Conservation (phyloP, 1,140 invertebrate species). For the Potamilus streckersoni region DNA sequence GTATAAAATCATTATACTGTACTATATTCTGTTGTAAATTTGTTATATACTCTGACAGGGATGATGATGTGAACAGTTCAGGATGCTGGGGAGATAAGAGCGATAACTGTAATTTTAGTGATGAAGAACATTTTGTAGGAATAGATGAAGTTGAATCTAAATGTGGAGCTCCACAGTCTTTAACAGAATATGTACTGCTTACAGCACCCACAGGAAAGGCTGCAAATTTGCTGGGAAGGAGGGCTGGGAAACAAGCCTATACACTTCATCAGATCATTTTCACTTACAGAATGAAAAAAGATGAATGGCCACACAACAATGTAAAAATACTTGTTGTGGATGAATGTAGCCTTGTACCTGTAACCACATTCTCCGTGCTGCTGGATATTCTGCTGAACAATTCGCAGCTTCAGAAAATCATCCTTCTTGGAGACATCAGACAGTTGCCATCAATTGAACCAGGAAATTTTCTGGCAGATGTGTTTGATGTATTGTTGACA, state of each 20-base stretch:
- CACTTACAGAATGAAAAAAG: constrained; percentile 42
- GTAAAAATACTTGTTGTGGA: constrained; percentile 58
- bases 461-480: constrained; percentile 60
- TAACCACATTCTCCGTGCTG: constrained; percentile 53
- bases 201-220: constrained; percentile 64
- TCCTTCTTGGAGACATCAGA: constrained; percentile 60
- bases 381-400: constrained; percentile 49
- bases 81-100: background rate
- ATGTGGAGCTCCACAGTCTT: background rate
- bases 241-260: constrained; percentile 45
- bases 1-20: too few species aligned
- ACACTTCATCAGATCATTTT: constrained; percentile 61
- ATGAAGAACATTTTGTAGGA: background rate
- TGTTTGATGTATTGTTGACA: constrained; percentile 32
- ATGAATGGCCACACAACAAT: constrained; percentile 45
- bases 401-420: constrained; percentile 46
- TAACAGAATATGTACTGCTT: constrained; percentile 35
- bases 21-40: background rate
- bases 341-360: constrained; percentile 61
- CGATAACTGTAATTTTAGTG: constrained; percentile 2
- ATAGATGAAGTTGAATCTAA: background rate
- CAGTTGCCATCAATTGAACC: constrained; percentile 64
- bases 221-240: constrained; percentile 57
- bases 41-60: background rate
- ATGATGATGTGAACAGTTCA: background rate